phyloP scores from a whole-genome alignment of 2,888 invertebrate genomes.

The Hipparchia semele region DNA sequence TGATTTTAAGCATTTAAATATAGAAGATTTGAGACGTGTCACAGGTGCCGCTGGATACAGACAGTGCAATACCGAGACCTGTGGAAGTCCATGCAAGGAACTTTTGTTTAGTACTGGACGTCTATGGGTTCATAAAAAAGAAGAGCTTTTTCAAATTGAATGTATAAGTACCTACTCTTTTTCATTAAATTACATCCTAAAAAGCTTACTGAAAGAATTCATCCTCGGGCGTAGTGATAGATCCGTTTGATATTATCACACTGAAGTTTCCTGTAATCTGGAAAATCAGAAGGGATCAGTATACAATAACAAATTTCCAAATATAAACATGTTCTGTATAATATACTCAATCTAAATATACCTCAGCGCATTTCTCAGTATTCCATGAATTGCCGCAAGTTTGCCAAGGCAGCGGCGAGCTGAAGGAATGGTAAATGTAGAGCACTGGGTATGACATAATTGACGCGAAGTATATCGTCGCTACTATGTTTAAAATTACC shows the following conservation, averaged over 20 bases:
- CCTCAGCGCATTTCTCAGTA: conserved; percentile 87
- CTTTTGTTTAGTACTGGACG: too few species aligned
- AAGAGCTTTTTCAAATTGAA: too few species aligned
- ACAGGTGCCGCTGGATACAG: too few species aligned
- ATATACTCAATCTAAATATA: conserved; percentile 45
- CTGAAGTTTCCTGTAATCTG: conserved; percentile 71
- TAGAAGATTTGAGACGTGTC: too few species aligned
- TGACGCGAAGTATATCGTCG: conserved; percentile 92
- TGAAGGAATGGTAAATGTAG: conserved; percentile 89
- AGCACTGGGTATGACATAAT: conserved; percentile 93
- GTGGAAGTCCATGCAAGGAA: too few species aligned
- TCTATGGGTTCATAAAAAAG: too few species aligned
- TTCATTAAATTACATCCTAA: too few species aligned
- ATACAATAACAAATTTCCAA: conserved; percentile 19
- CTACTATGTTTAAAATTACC: conserved; percentile 90
- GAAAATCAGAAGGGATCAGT: conserved; percentile 43
- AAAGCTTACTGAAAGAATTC: conserved; percentile 91
- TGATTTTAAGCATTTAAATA: too few species aligned
- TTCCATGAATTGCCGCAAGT: conserved; percentile 93
- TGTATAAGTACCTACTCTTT: too few species aligned
- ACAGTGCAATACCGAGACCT: too few species aligned
- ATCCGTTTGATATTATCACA: conserved; percentile 56
- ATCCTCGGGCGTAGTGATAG: conserved; percentile 87
- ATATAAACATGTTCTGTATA: conserved; percentile 26
- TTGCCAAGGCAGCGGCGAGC: conserved; percentile 88